Percentiles rank a stretch among this genome's conserved stretches.
These are phyloP conservation scores for Microcebus griseorufus DNA, from an alignment of 2,113 vertebrate species.

Conservation along the genomic window DNA sequence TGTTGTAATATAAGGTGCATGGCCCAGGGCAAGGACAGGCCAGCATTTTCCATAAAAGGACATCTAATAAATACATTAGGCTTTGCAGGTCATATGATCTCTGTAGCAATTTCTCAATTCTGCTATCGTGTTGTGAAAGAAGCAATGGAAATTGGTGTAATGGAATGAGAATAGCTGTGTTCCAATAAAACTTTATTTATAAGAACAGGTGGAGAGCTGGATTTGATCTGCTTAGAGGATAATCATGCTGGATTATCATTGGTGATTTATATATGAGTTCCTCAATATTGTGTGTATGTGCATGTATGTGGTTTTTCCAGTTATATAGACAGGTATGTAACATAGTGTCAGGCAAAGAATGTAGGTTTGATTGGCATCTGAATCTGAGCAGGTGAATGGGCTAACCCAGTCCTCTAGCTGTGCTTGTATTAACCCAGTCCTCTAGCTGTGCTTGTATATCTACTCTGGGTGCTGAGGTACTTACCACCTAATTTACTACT, in stretches of 20 bases:
- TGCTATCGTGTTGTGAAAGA: neutral
- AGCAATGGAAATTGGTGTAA: neutral
- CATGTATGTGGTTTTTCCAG: neutral
- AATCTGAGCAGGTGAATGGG: neutral
- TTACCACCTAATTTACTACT: neutral
- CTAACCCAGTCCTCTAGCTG: accelerated
- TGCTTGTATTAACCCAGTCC: neutral
- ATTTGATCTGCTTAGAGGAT: neutral
- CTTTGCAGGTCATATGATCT: neutral
- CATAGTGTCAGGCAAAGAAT: neutral
- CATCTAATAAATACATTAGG: neutral
- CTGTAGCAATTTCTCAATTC: neutral
- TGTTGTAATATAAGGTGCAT: neutral
- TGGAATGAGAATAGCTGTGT: neutral
- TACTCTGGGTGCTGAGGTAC: too few relatives aligned
- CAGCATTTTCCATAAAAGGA: neutral
- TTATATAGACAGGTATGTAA: accelerated
- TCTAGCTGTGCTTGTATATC: neutral
- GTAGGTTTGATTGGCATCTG: neutral
- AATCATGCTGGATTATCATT: neutral
- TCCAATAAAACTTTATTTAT: neutral
- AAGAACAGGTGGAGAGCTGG: neutral
- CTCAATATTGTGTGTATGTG: neutral
- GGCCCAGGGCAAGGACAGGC: neutral
- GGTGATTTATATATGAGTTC: neutral